These are phyloP conservation scores for Aphrocallistes beatrix DNA, from an alignment of 37 sponge, comb jelly and placozoan species.

Conservation along the genomic window DNA sequence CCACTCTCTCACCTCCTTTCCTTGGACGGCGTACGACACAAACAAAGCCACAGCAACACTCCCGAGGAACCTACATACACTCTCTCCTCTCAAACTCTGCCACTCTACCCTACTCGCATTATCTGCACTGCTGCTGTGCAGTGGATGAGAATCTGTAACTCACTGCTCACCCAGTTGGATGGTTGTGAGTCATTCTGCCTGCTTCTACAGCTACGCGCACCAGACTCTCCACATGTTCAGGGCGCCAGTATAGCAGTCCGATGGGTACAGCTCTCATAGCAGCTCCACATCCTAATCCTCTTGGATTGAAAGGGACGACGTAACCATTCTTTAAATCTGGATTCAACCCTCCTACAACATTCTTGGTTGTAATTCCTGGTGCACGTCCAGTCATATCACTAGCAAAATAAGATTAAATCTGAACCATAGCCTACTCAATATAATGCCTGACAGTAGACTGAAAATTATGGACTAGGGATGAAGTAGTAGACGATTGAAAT, in stretches of 20 bases:
- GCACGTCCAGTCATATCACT: constrained; percentile 62
- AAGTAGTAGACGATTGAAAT: too few species aligned
- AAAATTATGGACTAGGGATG: too few species aligned
- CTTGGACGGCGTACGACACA: constrained; percentile 62
- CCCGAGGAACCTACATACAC: constrained; percentile 36
- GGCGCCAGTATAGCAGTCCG: constrained; percentile 52
- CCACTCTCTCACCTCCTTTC: constrained; percentile 46
- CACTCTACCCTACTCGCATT: neutral
- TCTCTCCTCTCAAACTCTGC: neutral
- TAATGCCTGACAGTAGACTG: too few species aligned
- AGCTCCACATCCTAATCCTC: constrained; percentile 83
- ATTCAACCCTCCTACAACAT: neutral
- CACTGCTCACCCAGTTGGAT: constrained; percentile 49
- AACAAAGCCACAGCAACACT: constrained; percentile 58
- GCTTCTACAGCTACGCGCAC: constrained; percentile 61
- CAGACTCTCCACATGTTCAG: constrained; percentile 39
- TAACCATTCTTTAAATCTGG: constrained; percentile 33
- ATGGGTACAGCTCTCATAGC: constrained; percentile 72
- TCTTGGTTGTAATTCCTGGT: constrained; percentile 45
- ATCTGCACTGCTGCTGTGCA: too few species aligned
- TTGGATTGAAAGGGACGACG: constrained; percentile 42
- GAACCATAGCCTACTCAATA: too few species aligned
- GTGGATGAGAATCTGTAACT: too few species aligned
- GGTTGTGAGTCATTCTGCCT: constrained; percentile 82
- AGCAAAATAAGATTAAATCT: too few species aligned